A percentile compares a stretch with the other conserved stretches of the same genome.
These are phyloP conservation scores for Catharus minimus DNA, from an alignment of 2,113 vertebrate species.

Conservation along the genomic window DNA sequence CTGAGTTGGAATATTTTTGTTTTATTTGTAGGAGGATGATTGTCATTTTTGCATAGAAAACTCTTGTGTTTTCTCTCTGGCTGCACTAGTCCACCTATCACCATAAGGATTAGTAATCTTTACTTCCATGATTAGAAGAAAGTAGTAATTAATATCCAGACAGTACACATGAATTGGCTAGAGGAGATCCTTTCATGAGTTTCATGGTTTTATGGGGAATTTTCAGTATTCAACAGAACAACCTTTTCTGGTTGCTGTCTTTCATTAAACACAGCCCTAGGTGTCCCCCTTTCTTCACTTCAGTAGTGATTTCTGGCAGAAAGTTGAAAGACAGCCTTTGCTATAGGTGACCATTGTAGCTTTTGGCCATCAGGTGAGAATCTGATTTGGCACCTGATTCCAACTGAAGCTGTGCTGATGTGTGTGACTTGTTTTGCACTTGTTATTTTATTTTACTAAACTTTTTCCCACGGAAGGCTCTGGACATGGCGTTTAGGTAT, in stretches of 20 bases:
- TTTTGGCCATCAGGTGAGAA: neutral
- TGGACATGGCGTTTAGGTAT: neutral
- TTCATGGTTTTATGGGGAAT: neutral
- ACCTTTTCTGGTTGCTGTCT: neutral
- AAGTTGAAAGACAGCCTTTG: neutral
- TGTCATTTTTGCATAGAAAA: neutral
- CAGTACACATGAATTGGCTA: accelerated
- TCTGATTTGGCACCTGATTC: neutral
- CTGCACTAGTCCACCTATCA: neutral
- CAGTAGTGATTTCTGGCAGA: conserved; percentile 4
- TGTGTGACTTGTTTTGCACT: neutral
- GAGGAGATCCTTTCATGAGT: neutral
- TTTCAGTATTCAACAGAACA: neutral
- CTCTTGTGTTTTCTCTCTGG: neutral
- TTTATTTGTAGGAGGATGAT: neutral
- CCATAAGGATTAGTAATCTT: neutral
- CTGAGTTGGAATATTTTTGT: neutral
- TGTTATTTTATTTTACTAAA: neutral
- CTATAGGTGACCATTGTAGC: neutral
- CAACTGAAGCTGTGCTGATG: neutral
- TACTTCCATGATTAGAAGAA: neutral
- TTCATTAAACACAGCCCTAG: conserved; percentile 43
- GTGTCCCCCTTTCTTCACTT: conserved; percentile 50
- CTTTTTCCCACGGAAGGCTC: neutral
- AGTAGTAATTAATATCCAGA: neutral